phyloP scores from a whole-genome alignment of 2,113 vertebrate genomes.

The Diadophis punctatus region DNA sequence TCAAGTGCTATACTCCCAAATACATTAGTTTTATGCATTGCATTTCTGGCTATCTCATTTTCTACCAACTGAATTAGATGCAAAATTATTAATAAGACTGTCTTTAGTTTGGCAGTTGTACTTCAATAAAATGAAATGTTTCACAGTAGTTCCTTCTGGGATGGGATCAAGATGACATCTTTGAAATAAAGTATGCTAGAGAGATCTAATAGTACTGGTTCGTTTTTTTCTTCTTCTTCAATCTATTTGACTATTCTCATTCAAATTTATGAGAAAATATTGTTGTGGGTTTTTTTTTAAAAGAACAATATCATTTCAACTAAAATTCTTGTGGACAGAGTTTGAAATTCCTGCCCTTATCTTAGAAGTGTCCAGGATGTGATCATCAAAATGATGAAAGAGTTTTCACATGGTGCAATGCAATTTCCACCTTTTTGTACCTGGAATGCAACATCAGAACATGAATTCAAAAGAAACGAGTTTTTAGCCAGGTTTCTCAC shows the following conservation, averaged over 20 bases:
- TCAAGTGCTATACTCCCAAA: conserved; percentile 14
- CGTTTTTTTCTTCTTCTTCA: neutral
- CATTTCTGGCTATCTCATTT: conserved; percentile 6
- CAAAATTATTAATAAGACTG: neutral
- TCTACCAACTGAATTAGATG: neutral
- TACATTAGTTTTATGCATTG: neutral
- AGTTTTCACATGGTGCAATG: neutral
- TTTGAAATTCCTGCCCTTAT: neutral
- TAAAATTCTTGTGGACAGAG: neutral
- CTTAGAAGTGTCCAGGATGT: neutral
- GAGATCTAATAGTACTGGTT: neutral
- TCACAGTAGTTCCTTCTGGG: too few species aligned
- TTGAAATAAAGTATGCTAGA: neutral
- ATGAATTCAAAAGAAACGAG: neutral
- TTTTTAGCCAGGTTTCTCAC: too few species aligned
- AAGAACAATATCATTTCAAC: neutral
- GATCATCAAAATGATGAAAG: neutral
- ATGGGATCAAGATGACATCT: neutral
- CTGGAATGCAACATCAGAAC: neutral
- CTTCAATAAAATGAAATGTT: neutral
- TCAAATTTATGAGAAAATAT: neutral
- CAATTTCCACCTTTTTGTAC: neutral
- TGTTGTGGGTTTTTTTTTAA: neutral
- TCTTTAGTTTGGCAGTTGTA: neutral
- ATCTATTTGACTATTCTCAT: neutral